phyloP scores from a whole-genome alignment of 2,113 vertebrate species.

The Esox niger region DNA sequence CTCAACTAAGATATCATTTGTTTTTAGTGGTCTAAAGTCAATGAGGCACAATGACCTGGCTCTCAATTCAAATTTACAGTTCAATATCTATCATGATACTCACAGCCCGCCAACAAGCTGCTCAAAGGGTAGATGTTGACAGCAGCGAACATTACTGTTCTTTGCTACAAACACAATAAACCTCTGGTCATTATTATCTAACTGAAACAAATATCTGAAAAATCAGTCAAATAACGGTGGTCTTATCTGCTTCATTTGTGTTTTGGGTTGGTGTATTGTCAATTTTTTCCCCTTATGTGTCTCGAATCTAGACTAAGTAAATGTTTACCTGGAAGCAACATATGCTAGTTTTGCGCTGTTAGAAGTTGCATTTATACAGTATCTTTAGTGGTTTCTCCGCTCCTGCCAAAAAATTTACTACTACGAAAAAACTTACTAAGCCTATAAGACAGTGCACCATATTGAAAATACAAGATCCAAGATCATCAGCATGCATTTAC shows the following conservation, averaged over 20 bases:
- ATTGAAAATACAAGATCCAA: conserved; percentile 84
- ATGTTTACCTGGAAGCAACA: conserved; percentile 37
- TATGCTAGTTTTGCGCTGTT: conserved; percentile 28
- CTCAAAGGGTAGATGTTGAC: conserved; percentile 36
- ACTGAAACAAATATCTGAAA: conserved; percentile 62
- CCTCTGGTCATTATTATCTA: conserved; percentile 62
- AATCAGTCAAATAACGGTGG: conserved; percentile 12
- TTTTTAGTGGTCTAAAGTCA: conserved; percentile 96
- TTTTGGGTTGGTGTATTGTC: no score
- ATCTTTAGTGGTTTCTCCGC: conserved; percentile 50
- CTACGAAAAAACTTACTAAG: conserved; percentile 84
- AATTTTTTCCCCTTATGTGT: conserved; percentile 15
- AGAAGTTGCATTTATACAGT: conserved; percentile 34
- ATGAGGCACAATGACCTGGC: conserved; percentile 94
- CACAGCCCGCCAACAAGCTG: conserved; percentile 44
- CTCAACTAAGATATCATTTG: conserved; percentile 98
- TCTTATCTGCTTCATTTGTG: neutral
- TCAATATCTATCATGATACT: conserved; percentile 75
- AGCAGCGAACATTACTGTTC: conserved; percentile 37
- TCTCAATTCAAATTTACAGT: conserved; percentile 88
- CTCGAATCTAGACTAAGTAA: neutral
- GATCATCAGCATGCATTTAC: conserved; percentile 96
- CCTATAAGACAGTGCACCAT: conserved; percentile 85
- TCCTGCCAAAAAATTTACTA: conserved; percentile 80
- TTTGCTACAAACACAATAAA: conserved; percentile 31